Base-by-base conservation (phyloP, 2,113 vertebrate species). In the Hepsetus odoe region DNA sequence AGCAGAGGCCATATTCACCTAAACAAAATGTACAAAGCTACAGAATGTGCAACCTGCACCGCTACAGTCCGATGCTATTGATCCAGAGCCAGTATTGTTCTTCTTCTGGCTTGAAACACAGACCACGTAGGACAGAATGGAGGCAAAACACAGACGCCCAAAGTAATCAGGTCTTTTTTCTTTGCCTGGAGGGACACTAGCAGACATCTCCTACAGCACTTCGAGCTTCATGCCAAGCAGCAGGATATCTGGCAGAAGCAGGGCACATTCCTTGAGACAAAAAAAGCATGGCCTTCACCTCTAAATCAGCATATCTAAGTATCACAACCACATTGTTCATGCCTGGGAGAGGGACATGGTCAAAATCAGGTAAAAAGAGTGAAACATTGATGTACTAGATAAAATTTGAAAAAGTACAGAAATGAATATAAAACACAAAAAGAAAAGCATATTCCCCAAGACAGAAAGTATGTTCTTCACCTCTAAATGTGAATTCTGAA, bases 61-160 rank as follows among this genome's bases (percentile, higher is more conserved):
- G 62, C 16, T 56, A 77, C 66, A 67, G 72, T 67, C 71, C 65
- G 53, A 56, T 44, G n/a, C 67, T 59, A 26, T 72, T 83, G 78
- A 80, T 77, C 44, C 44, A 5, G 30, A 69, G 78, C 82, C 78
- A 74, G 69, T 44, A 74, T 70, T 73, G 78, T 62, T 74, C 64
- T 42, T 74, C 71, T 55, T 77, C 70, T 35, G 62, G 68, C 68
- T 61, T 70, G 8, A 73, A 42, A 72, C 69, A 69, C 70, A 69
- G 56, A 79, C 51, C 53, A 72, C 28, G 22, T n/a, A 70, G 33
- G 75, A 44, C 56, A 70, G 65, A 77, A 72, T 62, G 30, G 32
- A 72, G 32, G 72, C 40, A 62, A 66, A 79, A 79, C 22, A 16
- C 53, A 66, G 77, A 32, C 66, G 24, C 22, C 28, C 5, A 44